Evolutionary conservation across 2,797 vertebrate genomes (phyloP), one percentile per base, ranked within the genome.

Genomic region (Sylvilagus floridanus): DNA sequence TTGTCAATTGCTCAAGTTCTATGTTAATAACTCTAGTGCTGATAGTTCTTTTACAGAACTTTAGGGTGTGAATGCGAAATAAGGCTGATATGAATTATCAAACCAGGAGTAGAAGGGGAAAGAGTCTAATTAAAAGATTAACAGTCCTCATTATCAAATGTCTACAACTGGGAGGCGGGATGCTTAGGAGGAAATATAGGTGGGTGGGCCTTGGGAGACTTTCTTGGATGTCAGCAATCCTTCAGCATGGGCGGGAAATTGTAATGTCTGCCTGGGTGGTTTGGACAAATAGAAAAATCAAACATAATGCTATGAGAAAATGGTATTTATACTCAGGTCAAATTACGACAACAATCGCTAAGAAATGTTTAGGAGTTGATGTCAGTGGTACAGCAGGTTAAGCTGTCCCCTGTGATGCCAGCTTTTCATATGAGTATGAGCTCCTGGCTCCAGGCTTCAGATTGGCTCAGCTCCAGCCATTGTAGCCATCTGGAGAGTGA

Each of bases 221-320:
- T 96, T 93, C 71, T 76, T n/a, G 24, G 17, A 75, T 54, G 9
- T 2, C 5, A 90, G 7, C 68, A 87, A 87, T 93, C 22, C 17
- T 75, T 63, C 28, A 75, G 5, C 9, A 65, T 57, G 13, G 42
- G 19, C 86, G 88, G 32, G 32, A 82, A 17, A 65, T 79, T 92
- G 12, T 28, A 71, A 82, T 21, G 28, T 90, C 24, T 52, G 14
- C 21, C 21, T 90, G 28, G 28, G 57, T 85, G 22, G 47, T 73
- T 71, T 83, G n/a, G 5, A 87, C 62, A 93, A 86, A 89, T 4
- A 93, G 30, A 85, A 63, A 94, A 73, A 63, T 72, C 32, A 75
- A 95, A 62, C 1, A 57, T 57, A 73, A 60, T 68, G 77, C 94
- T 91, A 66, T 17, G 82, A 2, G 77, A 5, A 13, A 94, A 84